Base-by-base conservation (phyloP, 2,888 invertebrate species). In the Prosopocoilus inquinatus region DNA sequence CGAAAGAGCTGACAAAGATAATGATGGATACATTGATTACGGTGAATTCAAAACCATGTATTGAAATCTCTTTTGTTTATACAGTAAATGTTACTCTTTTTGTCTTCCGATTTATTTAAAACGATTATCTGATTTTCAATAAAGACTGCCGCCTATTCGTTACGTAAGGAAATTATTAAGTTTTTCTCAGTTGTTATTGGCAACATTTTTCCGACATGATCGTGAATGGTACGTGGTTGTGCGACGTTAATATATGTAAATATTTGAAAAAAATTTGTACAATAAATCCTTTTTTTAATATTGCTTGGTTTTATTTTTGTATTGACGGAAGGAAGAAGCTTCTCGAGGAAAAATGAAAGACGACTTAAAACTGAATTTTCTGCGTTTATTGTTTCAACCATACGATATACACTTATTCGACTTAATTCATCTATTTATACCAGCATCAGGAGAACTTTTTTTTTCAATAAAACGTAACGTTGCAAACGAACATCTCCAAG, bases 11-110 rank as follows among this genome's bases (percentile, higher is more conserved):
- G 92, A 92, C 69, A 69, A 80, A 20, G 85, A 92, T 69, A 79
- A 81, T 16, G 92, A 93, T 67, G 92, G 92, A 0, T 90, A 79
- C 67, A 82, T 93, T 34, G 87, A 84, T 61, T 88, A 86, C 68
- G 64, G 78, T 3, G 88, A 88, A 70, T 88, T 82, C 66, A 79
- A 60, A 58, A 63, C 50, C 9, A 36, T 41, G 11, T 15, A 41
- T 3, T 41, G 16, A 41, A 28, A 28, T 28, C 20, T 28, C 20
- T 28, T 5, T n/a, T 7, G 1, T 28, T 28, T 7, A 28, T 28
- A 5, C 20, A 28, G 43, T 50, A 50, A 33, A 43, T 44, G 34
- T 15, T 28, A 28, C 20, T 28, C 20, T 43, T 5, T 36, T 47
- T 38, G 34, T 33, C 47, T 16, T 36, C 47, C 32, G 13, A 47